Base-by-base conservation (phyloP, 2,113 vertebrate species). In the Nettapus auritus region DNA sequence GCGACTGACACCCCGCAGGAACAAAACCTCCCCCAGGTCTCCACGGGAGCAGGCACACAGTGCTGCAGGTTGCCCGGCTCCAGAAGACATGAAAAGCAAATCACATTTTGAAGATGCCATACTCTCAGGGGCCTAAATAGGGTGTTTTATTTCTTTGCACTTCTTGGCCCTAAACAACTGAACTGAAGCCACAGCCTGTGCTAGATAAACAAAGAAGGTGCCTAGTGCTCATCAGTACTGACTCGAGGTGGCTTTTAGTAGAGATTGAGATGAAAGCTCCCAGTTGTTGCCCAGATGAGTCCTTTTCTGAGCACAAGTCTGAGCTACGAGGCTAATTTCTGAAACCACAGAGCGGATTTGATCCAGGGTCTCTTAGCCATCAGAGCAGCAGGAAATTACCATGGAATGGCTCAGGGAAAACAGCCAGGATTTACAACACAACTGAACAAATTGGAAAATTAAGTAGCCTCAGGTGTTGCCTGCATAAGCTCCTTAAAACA, bases 351-450 rank as follows among this genome's bases (percentile, higher is more conserved):
- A 79, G 62, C 73, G 75, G 80, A 80, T 81, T 81, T 95, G 78
- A 84, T 38, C 15, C 63, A 60, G 19, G 33, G 28, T 90, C 62
- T 92, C 55, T 80, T 60, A 80, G 44, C 38, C 86, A 75, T 13
- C 23, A 67, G 31, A 56, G 66, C 71, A 90, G 71, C 83, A 92
- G 71, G 68, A 73, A 56, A 60, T 85, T 71, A 80, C 28, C 55
- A 60, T 46, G 63, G 59, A 90, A 71, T 29, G 70, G 56, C 50
- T 86, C 7, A 3, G 76, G 66, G 71, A 62, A 92, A 92, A 82
- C 11, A 88, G 55, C 48, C 92, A 60, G 59, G 71, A 83, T 92
- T 92, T 90, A 92, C 82, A 46, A 20, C 36, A 29, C 34, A 33
- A 44, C 42, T 63, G 48, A 88, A 60, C 34, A 56, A 71, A 90